Percentiles rank a stretch among this genome's conserved stretches.
Evolutionary conservation across 2,113 vertebrate genomes (phyloP).

Genomic region (Paramisgurnus dabryanus): DNA sequence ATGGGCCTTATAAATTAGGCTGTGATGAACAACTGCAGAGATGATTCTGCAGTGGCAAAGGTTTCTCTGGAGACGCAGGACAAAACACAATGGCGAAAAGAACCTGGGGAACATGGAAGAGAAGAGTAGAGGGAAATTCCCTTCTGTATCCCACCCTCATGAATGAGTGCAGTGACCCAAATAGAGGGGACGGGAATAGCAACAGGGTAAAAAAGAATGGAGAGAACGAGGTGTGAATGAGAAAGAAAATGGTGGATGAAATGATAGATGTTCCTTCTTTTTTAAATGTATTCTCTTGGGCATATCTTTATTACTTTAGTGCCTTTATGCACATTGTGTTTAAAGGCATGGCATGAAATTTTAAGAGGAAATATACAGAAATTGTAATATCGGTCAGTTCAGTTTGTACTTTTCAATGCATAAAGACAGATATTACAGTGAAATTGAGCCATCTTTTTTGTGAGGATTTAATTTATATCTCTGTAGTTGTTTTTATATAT

Average conservation of each 20-base stretch:
- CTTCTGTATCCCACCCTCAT: slow-evolving; percentile 44
- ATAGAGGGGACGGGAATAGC: slow-evolving; percentile 52
- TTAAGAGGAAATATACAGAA: slow-evolving; percentile 3
- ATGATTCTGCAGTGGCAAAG: background rate
- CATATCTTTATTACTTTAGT: background rate
- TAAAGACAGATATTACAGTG: background rate
- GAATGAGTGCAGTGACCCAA: slow-evolving; percentile 53
- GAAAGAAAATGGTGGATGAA: slow-evolving; percentile 27
- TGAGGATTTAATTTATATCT: no score
- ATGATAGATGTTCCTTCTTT: slow-evolving; percentile 22
- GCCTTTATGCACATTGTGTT: no score
- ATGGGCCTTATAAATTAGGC: slow-evolving; percentile 2
- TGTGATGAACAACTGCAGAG: slow-evolving; percentile 11
- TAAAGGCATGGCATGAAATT: slow-evolving; percentile 25
- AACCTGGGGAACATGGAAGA: slow-evolving; percentile 19
- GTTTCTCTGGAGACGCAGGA: slow-evolving; percentile 5
- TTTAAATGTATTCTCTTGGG: slow-evolving; percentile 25
- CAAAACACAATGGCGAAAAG: slow-evolving; percentile 7
- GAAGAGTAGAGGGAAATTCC: slow-evolving; percentile 38
- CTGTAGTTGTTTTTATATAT: no score
- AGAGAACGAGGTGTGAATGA: slow-evolving; percentile 18
- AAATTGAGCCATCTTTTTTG: no score
- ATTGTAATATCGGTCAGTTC: background rate
- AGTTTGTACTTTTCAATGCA: background rate
- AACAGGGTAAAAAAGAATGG: slow-evolving; percentile 43